Percentiles rank a stretch among this genome's conserved stretches.
These are phyloP conservation scores for Drosophila kanapiae DNA, from an alignment of 1,140 invertebrate species.

Conservation along the genomic window DNA sequence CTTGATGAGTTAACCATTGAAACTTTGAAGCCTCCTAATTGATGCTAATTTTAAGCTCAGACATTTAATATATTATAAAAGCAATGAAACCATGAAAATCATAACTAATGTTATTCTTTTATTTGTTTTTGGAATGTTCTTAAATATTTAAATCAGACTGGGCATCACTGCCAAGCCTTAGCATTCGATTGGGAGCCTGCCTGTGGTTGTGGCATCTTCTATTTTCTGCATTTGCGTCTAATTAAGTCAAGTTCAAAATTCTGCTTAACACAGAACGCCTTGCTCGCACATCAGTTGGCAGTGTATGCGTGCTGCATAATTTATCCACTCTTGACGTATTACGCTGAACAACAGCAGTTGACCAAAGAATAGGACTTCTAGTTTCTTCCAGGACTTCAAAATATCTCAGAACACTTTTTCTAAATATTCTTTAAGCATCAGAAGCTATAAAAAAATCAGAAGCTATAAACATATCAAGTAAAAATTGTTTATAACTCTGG, in stretches of 20 bases:
- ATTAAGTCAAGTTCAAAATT: conserved; percentile 80
- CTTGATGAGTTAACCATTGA: conserved; percentile 3
- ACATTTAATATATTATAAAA: too few species aligned
- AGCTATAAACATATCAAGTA: neutral
- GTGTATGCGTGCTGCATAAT: conserved; percentile 62
- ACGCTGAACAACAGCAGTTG: neutral
- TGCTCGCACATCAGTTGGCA: conserved; percentile 35
- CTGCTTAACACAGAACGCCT: conserved; percentile 56
- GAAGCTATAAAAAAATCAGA: neutral
- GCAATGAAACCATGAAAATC: too few species aligned
- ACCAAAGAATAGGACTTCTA: neutral
- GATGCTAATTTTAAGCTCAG: conserved; percentile 9
- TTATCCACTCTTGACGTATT: conserved; percentile 42
- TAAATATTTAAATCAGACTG: neutral
- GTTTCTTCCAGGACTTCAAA: neutral
- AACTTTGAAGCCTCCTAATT: conserved; percentile 4
- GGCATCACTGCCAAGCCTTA: conserved; percentile 18
- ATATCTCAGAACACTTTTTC: too few species aligned
- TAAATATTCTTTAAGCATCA: neutral
- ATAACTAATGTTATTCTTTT: neutral
- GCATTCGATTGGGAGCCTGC: conserved; percentile 11
- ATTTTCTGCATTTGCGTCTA: conserved; percentile 68
- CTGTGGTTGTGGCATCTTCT: conserved; percentile 62
- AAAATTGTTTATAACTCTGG: neutral
- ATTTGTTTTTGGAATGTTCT: neutral